Percentiles rank a stretch among this genome's conserved stretches.
Conservation (phyloP, 2,797 vertebrate genomes). For the Hypotaenidia okinawae region DNA sequence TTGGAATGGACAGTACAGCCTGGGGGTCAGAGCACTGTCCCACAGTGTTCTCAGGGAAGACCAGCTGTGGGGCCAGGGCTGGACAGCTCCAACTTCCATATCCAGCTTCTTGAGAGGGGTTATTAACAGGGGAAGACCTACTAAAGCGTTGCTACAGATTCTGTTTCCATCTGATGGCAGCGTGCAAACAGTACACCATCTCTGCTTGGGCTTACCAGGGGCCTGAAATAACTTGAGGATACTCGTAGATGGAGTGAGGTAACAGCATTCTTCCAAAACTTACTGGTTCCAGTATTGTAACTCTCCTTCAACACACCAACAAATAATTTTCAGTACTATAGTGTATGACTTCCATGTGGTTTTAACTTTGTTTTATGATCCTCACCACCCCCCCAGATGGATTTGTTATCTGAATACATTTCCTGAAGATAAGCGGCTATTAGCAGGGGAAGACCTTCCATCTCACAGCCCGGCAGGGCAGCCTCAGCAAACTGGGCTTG, state of each 20-base stretch:
- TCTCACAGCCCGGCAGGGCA: neutral
- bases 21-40: neutral
- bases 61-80: neutral
- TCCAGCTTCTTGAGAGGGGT: neutral
- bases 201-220: neutral
- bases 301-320: neutral
- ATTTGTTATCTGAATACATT: neutral
- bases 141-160: neutral
- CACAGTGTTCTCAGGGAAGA: neutral
- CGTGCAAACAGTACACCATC: neutral
- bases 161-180: rapidly evolving
- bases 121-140: neutral
- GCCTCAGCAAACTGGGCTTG: neutral
- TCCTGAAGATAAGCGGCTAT: neutral
- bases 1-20: neutral
- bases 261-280: neutral
- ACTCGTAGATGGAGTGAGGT: rapidly evolving
- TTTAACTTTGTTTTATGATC: neutral
- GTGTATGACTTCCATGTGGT: neutral
- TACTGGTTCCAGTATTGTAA: neutral
- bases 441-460: neutral
- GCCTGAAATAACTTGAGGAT: neutral
- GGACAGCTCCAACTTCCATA: neutral
- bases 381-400: neutral
- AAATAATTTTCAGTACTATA: neutral